These are phyloP conservation scores for Dendronephthya gigantea DNA, from an alignment of 64 coral and sea anemone species.

Conservation along the genomic window DNA sequence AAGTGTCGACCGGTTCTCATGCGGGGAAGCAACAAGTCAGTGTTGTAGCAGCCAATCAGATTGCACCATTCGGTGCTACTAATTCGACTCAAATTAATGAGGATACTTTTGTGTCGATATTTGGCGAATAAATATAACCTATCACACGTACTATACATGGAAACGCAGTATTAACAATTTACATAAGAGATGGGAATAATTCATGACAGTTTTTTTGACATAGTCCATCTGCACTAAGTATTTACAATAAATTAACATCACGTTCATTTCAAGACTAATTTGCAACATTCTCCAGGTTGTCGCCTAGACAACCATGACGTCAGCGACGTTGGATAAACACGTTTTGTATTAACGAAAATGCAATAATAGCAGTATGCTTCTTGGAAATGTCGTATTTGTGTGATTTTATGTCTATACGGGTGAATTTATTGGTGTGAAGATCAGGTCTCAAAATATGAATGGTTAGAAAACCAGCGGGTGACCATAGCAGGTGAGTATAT, in stretches of 20 bases:
- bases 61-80: neutral
- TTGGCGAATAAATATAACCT: too few species aligned
- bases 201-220: neutral
- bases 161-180: too few species aligned
- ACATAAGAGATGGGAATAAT: neutral
- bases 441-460: too few species aligned
- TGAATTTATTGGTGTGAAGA: too few species aligned
- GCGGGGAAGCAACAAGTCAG: neutral
- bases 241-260: too few species aligned
- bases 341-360: too few species aligned
- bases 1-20: neutral
- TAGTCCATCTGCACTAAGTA: neutral
- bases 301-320: neutral
- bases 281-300: neutral
- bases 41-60: conserved; percentile 11
- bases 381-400: neutral
- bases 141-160: too few species aligned
- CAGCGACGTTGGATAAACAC: neutral
- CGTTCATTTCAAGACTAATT: neutral
- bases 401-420: too few species aligned
- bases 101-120: too few species aligned
- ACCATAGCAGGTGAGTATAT: too few species aligned
- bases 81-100: neutral
- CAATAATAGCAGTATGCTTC: neutral
- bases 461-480: too few species aligned